Percentiles rank a stretch among this genome's conserved stretches.
Evolutionary conservation across 2,797 vertebrate species (phyloP).

Genomic region (Kryptopterus vitreolus): DNA sequence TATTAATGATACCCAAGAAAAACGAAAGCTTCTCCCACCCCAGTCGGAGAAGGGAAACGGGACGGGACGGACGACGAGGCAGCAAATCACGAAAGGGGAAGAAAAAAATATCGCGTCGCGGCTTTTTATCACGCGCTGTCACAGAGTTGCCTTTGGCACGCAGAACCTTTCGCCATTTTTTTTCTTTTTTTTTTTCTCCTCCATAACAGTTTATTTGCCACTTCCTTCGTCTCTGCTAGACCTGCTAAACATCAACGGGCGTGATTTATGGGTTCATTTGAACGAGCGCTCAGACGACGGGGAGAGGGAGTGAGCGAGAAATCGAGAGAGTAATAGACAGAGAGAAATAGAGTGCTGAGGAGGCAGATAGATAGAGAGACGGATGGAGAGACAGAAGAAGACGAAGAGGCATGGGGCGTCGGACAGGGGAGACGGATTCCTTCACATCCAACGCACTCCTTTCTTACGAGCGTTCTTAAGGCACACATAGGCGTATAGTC

Average conservation of each 20-base stretch:
- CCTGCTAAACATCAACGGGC: constrained; percentile 68
- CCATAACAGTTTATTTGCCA: constrained; percentile 48
- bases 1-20: constrained; percentile 14
- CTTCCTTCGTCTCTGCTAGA: constrained; percentile 58
- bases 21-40: neutral
- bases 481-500: too few species aligned
- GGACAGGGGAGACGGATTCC: neutral
- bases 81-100: constrained; percentile 13
- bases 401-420: constrained; percentile 12
- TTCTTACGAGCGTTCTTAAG: constrained; percentile 1
- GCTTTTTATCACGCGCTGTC: constrained; percentile 72
- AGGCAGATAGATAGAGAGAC: constrained; percentile 14
- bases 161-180: constrained; percentile 62
- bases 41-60: constrained; percentile 26
- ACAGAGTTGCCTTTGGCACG: constrained; percentile 61
- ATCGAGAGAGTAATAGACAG: constrained; percentile 50
- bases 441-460: neutral
- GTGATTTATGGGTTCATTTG: constrained; percentile 78
- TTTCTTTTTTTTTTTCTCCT: neutral
- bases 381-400: constrained; percentile 4
- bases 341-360: constrained; percentile 25
- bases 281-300: constrained; percentile 65
- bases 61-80: constrained; percentile 48
- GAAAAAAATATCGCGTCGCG: constrained; percentile 48
- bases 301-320: constrained; percentile 55